Evolutionary conservation across 2,797 vertebrate species (phyloP), one percentile per base, ranked within the genome.

Genomic region (Malacoctenus gilli): DNA sequence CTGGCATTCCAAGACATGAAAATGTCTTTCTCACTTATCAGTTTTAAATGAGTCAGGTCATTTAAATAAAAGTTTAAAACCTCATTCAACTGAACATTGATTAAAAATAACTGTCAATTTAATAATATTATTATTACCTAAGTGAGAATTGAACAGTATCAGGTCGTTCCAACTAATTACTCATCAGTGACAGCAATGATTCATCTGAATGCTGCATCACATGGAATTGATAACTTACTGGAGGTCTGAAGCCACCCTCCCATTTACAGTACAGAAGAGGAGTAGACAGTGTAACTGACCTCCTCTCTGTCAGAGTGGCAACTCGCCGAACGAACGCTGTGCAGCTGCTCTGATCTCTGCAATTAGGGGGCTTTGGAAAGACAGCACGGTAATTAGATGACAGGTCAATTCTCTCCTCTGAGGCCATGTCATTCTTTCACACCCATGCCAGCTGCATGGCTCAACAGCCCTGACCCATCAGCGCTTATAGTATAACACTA

Each of bases 361-460:
- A 84, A 90, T 89, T 85, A 83, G 52, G 54, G 78, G 20, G 41
- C 55, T 68, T 61, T 56, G 19, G 58, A 78, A 58, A 72, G 71
- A 66, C 78, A 83, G 78, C 76, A 68, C 39, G 4, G 79, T 72
- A 89, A 90, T 91, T 91, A 89, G 68, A 74, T 65, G 72, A 82
- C 72, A 75, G 59, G 53, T 72, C 67, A 77, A 69, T 77, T 72
- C 68, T 79, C 22, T 78, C 36, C 54, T 80, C 21, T 61, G 23
- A 59, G 49, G 68, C 52, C 38, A 64, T 71, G 66, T 55, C 73
- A 73, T 58, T 82, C 62, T 54, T 55, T 52, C 44, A 72, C 47
- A 77, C 46, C 70, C 54, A 32, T 58, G 68, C 59, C 79, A 89
- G 79, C 83, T 85, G 82, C 58, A 62, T 0, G 2, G 38, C n/a